phyloP scores from a whole-genome alignment of 1,140 invertebrate genomes.

The Bilobella aurantiaca region DNA sequence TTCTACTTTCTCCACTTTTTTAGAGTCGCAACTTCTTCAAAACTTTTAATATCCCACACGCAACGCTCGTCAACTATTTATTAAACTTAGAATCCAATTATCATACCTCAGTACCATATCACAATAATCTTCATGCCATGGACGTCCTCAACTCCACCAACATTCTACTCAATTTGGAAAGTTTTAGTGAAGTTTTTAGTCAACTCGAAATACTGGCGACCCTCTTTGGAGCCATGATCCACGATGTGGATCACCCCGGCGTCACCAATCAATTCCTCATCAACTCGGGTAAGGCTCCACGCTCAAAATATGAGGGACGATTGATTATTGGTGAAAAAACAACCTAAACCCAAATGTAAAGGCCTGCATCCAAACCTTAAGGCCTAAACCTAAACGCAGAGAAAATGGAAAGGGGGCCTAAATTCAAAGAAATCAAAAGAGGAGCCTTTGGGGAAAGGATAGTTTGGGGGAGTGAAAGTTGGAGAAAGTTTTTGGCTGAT shows the following conservation, averaged over 20 bases:
- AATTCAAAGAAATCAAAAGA: too few species aligned
- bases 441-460: too few species aligned
- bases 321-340: too few species aligned
- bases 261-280: conserved; percentile 95
- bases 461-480: too few species aligned
- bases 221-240: conserved; percentile 91
- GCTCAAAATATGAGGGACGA: too few species aligned
- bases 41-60: conserved; percentile 84
- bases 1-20: not conserved
- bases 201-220: conserved; percentile 90
- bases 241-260: conserved; percentile 97
- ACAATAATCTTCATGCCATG: conserved; percentile 94
- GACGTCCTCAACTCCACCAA: conserved; percentile 94
- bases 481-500: not conserved
- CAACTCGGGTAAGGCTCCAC: conserved; percentile 81
- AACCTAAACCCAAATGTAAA: too few species aligned
- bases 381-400: too few species aligned
- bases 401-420: too few species aligned
- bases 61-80: conserved; percentile 88
- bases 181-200: conserved; percentile 72
- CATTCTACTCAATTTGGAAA: conserved; percentile 61
- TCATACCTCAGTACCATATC: conserved; percentile 73
- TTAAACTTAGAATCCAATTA: conserved; percentile 98
- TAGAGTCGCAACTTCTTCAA: conserved; percentile 2
- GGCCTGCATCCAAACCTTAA: too few species aligned